Evolutionary conservation across 2,888 invertebrate genomes (phyloP).

Genomic region (Drosophila picticornis): DNA sequence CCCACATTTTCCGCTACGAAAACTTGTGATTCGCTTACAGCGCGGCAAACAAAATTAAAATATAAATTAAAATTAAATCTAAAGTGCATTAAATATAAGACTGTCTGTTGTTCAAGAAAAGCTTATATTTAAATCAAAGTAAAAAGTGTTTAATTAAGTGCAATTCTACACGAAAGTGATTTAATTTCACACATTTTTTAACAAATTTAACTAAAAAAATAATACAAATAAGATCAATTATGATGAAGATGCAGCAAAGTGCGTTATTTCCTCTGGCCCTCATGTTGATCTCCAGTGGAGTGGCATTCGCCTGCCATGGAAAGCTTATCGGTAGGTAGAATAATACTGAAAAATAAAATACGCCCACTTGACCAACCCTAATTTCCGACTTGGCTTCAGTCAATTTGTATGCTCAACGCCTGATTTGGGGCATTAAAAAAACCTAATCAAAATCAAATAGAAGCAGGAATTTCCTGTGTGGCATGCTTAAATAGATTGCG

Average conservation of each 20-base stretch:
- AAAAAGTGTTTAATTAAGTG: slow-evolving; percentile 41
- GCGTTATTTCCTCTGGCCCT: slow-evolving; percentile 63
- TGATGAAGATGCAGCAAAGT: slow-evolving; percentile 67
- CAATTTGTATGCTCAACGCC: slow-evolving; percentile 58
- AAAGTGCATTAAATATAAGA: slow-evolving; percentile 65
- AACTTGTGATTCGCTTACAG: slow-evolving; percentile 35
- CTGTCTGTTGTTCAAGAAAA: slow-evolving; percentile 76
- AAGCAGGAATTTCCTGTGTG: slow-evolving; percentile 19
- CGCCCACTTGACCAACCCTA: slow-evolving; percentile 34
- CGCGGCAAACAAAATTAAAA: slow-evolving; percentile 57
- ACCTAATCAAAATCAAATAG: slow-evolving; percentile 18
- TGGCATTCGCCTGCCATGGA: slow-evolving; percentile 82
- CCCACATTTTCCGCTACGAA: neutral
- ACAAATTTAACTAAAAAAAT: slow-evolving; percentile 1
- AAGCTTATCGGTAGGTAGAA: slow-evolving; percentile 81
- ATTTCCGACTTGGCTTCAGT: slow-evolving; percentile 3
- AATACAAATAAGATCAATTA: slow-evolving; percentile 17
- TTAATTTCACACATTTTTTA: neutral
- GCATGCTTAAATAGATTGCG: slow-evolving; percentile 51
- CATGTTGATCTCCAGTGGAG: slow-evolving; percentile 74
- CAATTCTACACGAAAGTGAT: slow-evolving; percentile 33
- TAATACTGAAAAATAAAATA: neutral
- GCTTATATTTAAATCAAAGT: slow-evolving; percentile 59
- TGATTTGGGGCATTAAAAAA: slow-evolving; percentile 46
- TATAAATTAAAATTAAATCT: slow-evolving; percentile 22